phyloP scores from a whole-genome alignment of 2,888 invertebrate species.

The Platypus cylindrus region DNA sequence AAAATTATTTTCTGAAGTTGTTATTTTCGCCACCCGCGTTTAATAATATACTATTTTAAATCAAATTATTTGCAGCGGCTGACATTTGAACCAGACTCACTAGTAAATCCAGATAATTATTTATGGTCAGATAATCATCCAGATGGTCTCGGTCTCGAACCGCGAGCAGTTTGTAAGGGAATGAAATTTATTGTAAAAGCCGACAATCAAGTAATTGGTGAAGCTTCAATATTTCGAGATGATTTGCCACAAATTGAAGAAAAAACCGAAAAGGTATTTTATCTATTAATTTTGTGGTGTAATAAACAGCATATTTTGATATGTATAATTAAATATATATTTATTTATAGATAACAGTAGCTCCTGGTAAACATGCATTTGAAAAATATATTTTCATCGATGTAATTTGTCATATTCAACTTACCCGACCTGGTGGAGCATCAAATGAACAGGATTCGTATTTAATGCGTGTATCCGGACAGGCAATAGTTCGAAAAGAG shows the following conservation, averaged over 20 bases:
- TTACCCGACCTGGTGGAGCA: constrained; percentile 46
- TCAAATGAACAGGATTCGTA: constrained; percentile 46
- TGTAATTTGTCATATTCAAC: constrained; percentile 52
- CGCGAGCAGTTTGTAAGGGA: constrained; percentile 51
- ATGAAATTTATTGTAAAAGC: constrained; percentile 52
- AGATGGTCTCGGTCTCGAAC: constrained; percentile 57
- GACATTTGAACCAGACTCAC: constrained; percentile 54
- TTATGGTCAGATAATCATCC: constrained; percentile 70
- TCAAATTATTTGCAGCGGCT: constrained; percentile 38
- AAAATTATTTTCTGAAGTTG: too few relatives aligned
- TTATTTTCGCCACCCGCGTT: too few relatives aligned
- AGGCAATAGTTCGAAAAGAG: constrained; percentile 50
- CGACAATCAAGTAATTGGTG: constrained; percentile 46
- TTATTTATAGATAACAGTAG: constrained; percentile 26
- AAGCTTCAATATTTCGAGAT: constrained; percentile 54
- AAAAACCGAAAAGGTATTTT: constrained; percentile 42
- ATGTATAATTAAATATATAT: not conserved
- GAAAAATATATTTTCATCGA: constrained; percentile 55
- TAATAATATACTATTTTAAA: too few relatives aligned
- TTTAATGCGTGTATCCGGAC: constrained; percentile 54
- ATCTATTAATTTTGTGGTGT: constrained; percentile 7
- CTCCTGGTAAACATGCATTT: constrained; percentile 35
- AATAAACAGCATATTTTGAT: constrained; percentile 1
- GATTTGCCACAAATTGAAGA: constrained; percentile 56
- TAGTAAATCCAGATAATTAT: constrained; percentile 49